These are phyloP conservation scores for Sitodiplosis mosellana DNA, from an alignment of 1,140 invertebrate species.

Conservation along the genomic window DNA sequence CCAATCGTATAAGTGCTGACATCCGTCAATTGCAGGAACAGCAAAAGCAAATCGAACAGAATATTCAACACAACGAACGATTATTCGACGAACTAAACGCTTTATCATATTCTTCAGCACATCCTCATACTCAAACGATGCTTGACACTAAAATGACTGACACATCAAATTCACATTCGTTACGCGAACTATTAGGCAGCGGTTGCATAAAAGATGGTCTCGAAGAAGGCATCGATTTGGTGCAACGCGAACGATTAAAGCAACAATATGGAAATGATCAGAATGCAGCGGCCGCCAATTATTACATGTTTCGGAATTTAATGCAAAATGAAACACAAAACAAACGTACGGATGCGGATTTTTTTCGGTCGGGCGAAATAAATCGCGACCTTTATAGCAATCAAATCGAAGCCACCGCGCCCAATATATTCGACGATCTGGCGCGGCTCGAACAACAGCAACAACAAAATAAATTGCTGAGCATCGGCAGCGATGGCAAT, in stretches of 20 bases:
- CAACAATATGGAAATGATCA: slow-evolving; percentile 1
- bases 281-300: neutral
- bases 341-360: slow-evolving; percentile 3
- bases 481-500: too few species aligned
- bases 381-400: slow-evolving; percentile 5
- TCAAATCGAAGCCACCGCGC: slow-evolving; percentile 17
- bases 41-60: too few species aligned
- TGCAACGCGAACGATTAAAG: slow-evolving; percentile 20
- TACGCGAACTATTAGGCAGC: slow-evolving; percentile 37
- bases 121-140: too few species aligned
- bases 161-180: too few species aligned
- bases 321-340: neutral
- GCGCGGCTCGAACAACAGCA: slow-evolving; percentile 12
- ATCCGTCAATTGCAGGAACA: neutral
- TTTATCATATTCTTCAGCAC: too few species aligned
- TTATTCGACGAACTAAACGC: too few species aligned
- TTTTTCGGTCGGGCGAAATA: slow-evolving; percentile 7
- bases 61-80: too few species aligned
- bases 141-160: too few species aligned
- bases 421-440: neutral
- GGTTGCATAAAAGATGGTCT: slow-evolving; percentile 38
- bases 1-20: neutral
- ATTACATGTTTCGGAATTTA: neutral
- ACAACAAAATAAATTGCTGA: neutral
- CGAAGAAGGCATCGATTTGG: slow-evolving; percentile 34